These are phyloP conservation scores for Dichetophora obliterata DNA, from an alignment of 2,888 invertebrate species.

Conservation along the genomic window DNA sequence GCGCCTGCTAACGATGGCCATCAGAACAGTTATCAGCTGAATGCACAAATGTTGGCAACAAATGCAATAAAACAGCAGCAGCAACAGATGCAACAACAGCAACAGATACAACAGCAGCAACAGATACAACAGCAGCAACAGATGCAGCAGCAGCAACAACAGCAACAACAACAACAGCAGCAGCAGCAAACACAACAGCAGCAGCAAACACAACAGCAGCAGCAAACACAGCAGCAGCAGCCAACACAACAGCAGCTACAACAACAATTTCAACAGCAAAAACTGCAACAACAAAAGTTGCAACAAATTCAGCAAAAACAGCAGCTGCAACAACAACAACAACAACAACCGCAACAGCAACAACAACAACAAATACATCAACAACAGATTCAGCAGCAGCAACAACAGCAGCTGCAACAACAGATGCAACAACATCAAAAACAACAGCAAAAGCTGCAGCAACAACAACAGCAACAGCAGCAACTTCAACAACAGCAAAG, in stretches of 20 bases:
- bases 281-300: conserved; percentile 29
- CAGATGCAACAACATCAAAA: conserved; percentile 36
- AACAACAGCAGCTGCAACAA: conserved; percentile 28
- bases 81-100: conserved; percentile 48
- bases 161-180: conserved; percentile 46
- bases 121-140: conserved; percentile 45
- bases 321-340: conserved; percentile 41
- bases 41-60: conserved; percentile 47
- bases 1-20: neutral
- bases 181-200: conserved; percentile 44
- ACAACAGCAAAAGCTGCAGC: conserved; percentile 42
- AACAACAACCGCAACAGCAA: conserved; percentile 46
- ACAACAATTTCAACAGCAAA: conserved; percentile 44
- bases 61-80: conserved; percentile 44
- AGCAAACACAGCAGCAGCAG: conserved; percentile 45
- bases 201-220: conserved; percentile 21
- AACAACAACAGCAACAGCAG: conserved; percentile 24
- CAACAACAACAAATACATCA: conserved; percentile 43
- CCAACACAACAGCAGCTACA: conserved; percentile 29
- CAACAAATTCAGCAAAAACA: conserved; percentile 46
- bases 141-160: conserved; percentile 48
- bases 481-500: neutral
- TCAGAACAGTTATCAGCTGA: conserved; percentile 38
- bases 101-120: conserved; percentile 43
- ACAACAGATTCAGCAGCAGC: conserved; percentile 34